A percentile compares a stretch with the other conserved stretches of the same genome.
phyloP scores from a whole-genome alignment of 2,888 invertebrate genomes.

The Brachypterus glaber region DNA sequence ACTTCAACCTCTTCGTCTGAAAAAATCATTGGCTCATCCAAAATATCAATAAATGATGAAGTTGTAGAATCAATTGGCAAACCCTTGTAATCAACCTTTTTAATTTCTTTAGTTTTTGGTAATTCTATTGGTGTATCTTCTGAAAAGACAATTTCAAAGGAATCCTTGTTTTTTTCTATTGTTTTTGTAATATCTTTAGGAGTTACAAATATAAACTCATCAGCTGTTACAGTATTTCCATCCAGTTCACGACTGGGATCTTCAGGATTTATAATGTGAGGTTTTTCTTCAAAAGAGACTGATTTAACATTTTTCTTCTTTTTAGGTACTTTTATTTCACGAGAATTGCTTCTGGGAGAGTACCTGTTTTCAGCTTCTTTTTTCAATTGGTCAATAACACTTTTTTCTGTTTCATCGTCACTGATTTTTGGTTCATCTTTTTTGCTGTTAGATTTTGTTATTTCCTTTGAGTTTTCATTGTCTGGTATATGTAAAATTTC shows the following conservation, averaged over 20 bases:
- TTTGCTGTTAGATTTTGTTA: constrained; percentile 5
- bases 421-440: not conserved
- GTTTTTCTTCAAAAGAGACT: constrained; percentile 34
- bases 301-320: constrained; percentile 31
- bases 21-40: constrained; percentile 37
- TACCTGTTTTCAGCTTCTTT: constrained; percentile 5
- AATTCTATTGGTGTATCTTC: constrained; percentile 6
- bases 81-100: constrained; percentile 22
- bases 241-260: constrained; percentile 17
- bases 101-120: constrained; percentile 1
- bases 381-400: not conserved
- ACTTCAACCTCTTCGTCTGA: constrained; percentile 32
- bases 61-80: constrained; percentile 24
- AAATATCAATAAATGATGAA: constrained; percentile 23
- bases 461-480: constrained; percentile 5
- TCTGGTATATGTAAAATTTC: constrained; percentile 7
- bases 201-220: constrained; percentile 26
- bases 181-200: constrained; percentile 16
- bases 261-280: constrained; percentile 28
- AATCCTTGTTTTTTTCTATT: constrained; percentile 12
- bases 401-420: constrained; percentile 7
- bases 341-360: not conserved
- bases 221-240: constrained; percentile 24
- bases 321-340: constrained; percentile 10
- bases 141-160: constrained; percentile 2